Base-by-base conservation (phyloP, 53 echinoderm and acorn worm genomes). In the Luidia sarsii region DNA sequence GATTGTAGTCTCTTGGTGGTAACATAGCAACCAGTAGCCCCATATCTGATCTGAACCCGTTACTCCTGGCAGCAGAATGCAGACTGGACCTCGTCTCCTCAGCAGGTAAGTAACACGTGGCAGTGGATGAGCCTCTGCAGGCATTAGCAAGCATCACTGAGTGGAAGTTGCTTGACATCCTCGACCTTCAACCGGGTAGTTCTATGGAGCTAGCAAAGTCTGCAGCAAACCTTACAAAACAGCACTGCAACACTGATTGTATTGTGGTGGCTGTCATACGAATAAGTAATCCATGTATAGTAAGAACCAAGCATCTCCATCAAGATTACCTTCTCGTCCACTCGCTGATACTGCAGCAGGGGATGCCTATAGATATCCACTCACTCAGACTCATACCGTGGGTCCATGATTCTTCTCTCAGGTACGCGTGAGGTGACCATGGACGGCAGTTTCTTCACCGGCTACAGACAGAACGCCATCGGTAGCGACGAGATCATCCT, bases 1-100 rank as follows among this genome's bases (percentile, higher is more conserved):
- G n/a, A n/a, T n/a, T n/a, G 2, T 16, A 69, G 70, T 69, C 48
- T 28, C 13, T 69, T 31, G 95, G 95, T 39, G 95, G 95, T 54
- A 95, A 92, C 87, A 95, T 95, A 43, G 91, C 87, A 33, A 95
- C 95, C 50, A 87, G 92, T 10, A 92, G 95, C 46, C 95, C 95
- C 5, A 95, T 92, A 57, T 95, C 95, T 6, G 95, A 95, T 57
- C 68, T 95, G n/a, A 92, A 90, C 61, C 95, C 95, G 9, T 73
- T 95, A 27, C 87, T 95, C 30, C 87, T 95, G 92, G 92, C 95
- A 0, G 89, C 87, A 21, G 51, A 56, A 28, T 83, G 90, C 34
- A 65, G 68, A 35, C 36, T 95, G 22, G 84, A 92, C 21, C 55
- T 95, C 65, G 82, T 63, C 27, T 92, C 92, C 1, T 33, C 28